Percentiles rank a stretch among this genome's conserved stretches.
phyloP scores from a whole-genome alignment of 2,888 invertebrate genomes.

The Tolmerus cingulatus region DNA sequence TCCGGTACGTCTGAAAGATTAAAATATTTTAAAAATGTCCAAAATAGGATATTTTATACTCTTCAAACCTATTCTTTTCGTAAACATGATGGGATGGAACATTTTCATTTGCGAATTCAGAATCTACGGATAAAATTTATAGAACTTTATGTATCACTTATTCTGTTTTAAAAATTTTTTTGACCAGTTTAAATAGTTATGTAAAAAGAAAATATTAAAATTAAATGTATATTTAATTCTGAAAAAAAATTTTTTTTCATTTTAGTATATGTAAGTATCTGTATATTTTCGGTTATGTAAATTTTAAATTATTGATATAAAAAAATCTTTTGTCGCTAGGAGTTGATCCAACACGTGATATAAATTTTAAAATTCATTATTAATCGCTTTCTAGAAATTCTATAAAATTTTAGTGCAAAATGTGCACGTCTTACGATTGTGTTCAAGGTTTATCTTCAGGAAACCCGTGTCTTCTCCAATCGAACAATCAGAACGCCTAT shows the following conservation, averaged over 20 bases:
- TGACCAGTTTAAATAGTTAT: neutral
- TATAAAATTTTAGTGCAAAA: neutral
- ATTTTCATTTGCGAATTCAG: too few species aligned
- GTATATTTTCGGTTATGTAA: neutral
- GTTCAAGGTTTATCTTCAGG: neutral
- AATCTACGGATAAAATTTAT: too few species aligned
- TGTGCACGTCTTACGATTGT: neutral
- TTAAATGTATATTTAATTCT: neutral
- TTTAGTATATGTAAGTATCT: too few species aligned
- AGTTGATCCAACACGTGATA: neutral
- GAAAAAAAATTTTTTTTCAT: neutral
- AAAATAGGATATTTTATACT: too few species aligned
- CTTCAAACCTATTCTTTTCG: too few species aligned
- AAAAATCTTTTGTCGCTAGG: neutral
- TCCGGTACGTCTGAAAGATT: too few species aligned
- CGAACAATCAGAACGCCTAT: neutral
- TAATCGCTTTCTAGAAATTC: neutral
- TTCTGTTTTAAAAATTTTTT: too few species aligned
- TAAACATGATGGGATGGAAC: too few species aligned
- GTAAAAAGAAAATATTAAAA: neutral
- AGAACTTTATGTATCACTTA: too few species aligned
- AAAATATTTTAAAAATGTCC: too few species aligned
- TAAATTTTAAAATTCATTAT: neutral
- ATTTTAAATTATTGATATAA: neutral
- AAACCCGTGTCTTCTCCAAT: neutral